Evolutionary conservation across 2,113 vertebrate genomes (phyloP).

Genomic region (Mirounga angustirostris): DNA sequence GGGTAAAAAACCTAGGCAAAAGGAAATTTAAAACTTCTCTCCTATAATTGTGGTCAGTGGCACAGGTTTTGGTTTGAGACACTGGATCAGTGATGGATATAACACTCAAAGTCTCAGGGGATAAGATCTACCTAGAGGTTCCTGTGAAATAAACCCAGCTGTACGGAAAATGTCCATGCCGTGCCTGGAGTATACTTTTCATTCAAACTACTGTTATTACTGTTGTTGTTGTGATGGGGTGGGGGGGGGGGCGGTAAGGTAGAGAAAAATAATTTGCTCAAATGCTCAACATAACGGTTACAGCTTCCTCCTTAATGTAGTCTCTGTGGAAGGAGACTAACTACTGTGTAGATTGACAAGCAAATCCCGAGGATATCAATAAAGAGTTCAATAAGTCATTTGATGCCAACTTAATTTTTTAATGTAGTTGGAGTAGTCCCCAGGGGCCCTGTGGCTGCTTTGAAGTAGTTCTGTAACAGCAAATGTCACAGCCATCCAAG

Average conservation of each 20-base stretch:
- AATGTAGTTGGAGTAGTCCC: neutral
- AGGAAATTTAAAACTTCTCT: conserved; percentile 7
- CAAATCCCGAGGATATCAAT: conserved; percentile 58
- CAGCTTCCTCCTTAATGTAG: conserved; percentile 21
- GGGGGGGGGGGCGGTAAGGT: neutral
- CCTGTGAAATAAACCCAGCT: neutral
- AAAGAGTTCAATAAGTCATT: conserved; percentile 61
- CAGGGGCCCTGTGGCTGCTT: neutral
- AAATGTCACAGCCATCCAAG: conserved; percentile 22
- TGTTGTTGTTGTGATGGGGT: neutral
- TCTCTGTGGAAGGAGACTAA: conserved; percentile 7
- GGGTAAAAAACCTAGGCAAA: neutral
- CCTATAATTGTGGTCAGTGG: neutral
- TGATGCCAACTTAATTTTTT: conserved; percentile 64
- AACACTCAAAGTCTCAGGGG: neutral
- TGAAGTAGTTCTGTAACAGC: neutral
- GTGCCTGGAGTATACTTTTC: neutral
- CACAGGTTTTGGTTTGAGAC: neutral
- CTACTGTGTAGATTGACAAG: conserved; percentile 37
- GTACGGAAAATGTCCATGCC: rapidly evolving
- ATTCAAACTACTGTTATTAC: neutral
- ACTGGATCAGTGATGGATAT: neutral
- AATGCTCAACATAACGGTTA: conserved; percentile 30
- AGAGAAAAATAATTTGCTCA: conserved; percentile 31
- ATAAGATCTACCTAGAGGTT: neutral